Percentiles rank a stretch among this genome's conserved stretches.
Conservation (phyloP, 2,797 vertebrate species). For the Alfaro cultratus region DNA sequence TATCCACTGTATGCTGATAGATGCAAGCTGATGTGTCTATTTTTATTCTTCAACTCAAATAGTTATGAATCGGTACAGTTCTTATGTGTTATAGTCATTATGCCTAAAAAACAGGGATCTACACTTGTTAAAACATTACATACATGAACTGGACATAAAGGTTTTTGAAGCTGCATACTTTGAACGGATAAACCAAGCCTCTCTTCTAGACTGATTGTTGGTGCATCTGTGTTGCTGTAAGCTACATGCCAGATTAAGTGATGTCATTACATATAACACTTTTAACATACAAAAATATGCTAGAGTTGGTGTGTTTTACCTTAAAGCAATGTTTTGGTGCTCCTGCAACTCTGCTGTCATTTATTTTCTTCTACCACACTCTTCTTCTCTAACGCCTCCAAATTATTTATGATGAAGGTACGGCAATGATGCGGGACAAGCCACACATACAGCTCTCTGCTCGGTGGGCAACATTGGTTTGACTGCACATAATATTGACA, state of each 20-base stretch:
- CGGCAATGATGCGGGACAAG: constrained; percentile 85
- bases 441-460: constrained; percentile 85
- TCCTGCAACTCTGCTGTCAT: neutral
- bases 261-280: neutral
- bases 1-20: neutral
- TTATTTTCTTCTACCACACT: constrained; percentile 3
- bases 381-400: constrained; percentile 12
- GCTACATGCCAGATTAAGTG: constrained; percentile 44
- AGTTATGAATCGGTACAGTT: neutral
- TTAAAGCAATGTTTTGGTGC: neutral
- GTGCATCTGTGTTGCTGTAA: constrained; percentile 26
- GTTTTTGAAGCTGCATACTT: constrained; percentile 2
- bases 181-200: neutral
- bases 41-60: neutral
- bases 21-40: neutral
- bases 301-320: neutral
- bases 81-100: neutral
- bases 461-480: constrained; percentile 88
- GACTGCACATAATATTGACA: constrained; percentile 88
- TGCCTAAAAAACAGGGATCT: constrained; percentile 10
- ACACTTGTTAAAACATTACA: constrained; percentile 3
- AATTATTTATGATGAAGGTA: constrained; percentile 82
- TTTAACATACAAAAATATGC: neutral
- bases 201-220: constrained; percentile 36
- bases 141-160: neutral